These are phyloP conservation scores for Edolisoma coerulescens DNA, from an alignment of 2,113 vertebrate genomes.

Conservation along the genomic window DNA sequence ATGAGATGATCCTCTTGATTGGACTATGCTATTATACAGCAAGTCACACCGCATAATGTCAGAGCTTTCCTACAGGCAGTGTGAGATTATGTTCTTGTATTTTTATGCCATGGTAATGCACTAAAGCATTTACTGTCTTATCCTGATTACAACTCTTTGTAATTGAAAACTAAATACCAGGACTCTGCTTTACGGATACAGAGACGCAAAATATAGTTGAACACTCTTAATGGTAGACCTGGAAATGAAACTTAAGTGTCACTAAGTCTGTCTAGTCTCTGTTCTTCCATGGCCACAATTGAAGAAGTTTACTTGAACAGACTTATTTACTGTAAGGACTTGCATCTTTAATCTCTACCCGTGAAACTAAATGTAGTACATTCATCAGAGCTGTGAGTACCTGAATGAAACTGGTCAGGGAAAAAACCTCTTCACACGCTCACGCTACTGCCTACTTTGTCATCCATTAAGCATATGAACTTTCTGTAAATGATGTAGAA, in stretches of 20 bases:
- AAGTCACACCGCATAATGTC: background rate
- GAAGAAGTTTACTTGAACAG: background rate
- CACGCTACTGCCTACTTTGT: background rate
- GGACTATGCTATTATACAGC: background rate
- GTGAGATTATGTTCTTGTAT: background rate
- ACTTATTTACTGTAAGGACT: conserved; percentile 7
- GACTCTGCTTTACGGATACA: background rate
- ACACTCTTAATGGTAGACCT: background rate
- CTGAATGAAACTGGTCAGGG: background rate
- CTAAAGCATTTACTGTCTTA: background rate
- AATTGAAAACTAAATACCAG: background rate
- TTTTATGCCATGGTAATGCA: background rate
- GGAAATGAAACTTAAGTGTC: background rate
- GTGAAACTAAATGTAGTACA: background rate
- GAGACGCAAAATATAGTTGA: background rate
- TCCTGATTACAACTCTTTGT: background rate
- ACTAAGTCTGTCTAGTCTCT: background rate
- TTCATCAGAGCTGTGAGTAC: background rate
- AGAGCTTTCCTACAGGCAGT: background rate
- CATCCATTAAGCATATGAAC: background rate
- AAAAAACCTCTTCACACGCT: background rate
- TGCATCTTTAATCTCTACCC: background rate
- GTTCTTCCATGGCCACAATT: background rate
- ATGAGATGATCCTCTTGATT: background rate
- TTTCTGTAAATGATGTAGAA: background rate